A percentile compares a stretch with the other conserved stretches of the same genome.
These are phyloP conservation scores for Paratrypauchen microcephalus DNA, from an alignment of 2,797 vertebrate genomes.

Conservation along the genomic window DNA sequence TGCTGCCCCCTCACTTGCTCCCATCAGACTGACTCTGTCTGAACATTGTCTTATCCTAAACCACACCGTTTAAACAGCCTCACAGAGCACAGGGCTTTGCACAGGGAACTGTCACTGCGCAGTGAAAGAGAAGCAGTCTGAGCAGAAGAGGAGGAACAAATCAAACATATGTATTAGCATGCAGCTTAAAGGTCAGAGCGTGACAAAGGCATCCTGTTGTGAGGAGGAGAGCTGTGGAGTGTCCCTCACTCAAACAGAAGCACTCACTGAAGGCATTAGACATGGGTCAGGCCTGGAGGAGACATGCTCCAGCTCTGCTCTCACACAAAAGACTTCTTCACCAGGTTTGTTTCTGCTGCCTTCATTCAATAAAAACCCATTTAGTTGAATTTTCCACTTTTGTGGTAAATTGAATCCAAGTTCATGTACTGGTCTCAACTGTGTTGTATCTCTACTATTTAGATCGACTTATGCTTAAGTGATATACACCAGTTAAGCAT, in stretches of 20 bases:
- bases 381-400: constrained; percentile 39
- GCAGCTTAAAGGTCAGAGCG: constrained; percentile 64
- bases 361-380: constrained; percentile 43
- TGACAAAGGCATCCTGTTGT: constrained; percentile 77
- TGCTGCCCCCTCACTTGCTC: constrained; percentile 32
- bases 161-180: constrained; percentile 74
- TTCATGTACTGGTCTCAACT: not conserved
- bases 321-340: constrained; percentile 53
- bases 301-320: constrained; percentile 25
- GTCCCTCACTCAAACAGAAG: constrained; percentile 40
- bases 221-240: constrained; percentile 64
- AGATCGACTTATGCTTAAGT: not conserved
- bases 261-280: constrained; percentile 61
- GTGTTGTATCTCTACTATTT: not conserved
- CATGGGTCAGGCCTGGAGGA: constrained; percentile 66
- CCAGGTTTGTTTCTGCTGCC: constrained; percentile 39
- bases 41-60: constrained; percentile 41
- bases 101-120: constrained; percentile 34
- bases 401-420: not conserved
- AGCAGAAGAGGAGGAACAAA: constrained; percentile 62
- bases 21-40: constrained; percentile 40
- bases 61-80: constrained; percentile 50
- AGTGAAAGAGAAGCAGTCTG: constrained; percentile 41
- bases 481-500: too few species aligned
- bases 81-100: constrained; percentile 45